These are phyloP conservation scores for Myrmecophaga tridactyla DNA, from an alignment of 2,113 vertebrate genomes.

Conservation along the genomic window DNA sequence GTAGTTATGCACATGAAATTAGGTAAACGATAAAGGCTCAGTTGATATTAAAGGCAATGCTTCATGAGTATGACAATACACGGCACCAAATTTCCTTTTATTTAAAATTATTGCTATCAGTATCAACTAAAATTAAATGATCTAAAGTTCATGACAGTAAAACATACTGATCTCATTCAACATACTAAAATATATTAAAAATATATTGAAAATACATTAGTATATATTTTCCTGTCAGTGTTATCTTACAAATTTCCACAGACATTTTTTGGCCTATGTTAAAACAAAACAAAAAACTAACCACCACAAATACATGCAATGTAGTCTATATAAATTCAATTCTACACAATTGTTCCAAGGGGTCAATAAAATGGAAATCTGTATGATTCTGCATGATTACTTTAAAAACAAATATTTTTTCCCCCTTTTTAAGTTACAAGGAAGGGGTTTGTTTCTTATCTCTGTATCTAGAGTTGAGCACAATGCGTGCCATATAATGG, in stretches of 20 bases:
- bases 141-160: background rate
- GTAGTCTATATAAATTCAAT: background rate
- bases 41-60: background rate
- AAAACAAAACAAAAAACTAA: background rate
- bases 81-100: background rate
- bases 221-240: background rate
- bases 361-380: background rate
- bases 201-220: too few relatives aligned
- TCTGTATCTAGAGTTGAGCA: background rate
- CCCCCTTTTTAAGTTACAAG: background rate
- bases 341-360: background rate
- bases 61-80: background rate
- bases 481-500: background rate
- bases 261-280: background rate
- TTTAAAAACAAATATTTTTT: background rate
- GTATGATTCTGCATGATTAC: background rate
- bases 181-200: background rate
- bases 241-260: background rate
- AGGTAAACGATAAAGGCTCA: background rate
- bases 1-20: background rate
- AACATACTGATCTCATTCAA: background rate
- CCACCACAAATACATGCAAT: background rate
- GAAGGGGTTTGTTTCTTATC: background rate
- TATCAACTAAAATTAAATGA: background rate
- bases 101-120: background rate